A percentile compares a stretch with the other conserved stretches of the same genome.
phyloP scores from a whole-genome alignment of 2,113 vertebrate species.

The Albula goreensis region DNA sequence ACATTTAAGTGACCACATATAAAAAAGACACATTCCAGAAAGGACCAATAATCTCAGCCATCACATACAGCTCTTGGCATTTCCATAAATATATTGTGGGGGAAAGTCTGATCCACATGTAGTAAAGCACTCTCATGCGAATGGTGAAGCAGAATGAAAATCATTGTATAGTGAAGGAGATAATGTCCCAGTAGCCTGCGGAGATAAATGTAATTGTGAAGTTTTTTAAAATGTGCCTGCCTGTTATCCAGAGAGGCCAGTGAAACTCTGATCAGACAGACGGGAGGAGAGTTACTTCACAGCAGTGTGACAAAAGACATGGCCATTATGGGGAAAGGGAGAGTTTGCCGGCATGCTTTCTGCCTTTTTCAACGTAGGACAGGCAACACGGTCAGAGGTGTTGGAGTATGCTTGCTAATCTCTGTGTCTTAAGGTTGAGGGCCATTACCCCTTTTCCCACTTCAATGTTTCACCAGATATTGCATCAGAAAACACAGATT shows the following conservation, averaged over 20 bases:
- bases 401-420: too few species aligned
- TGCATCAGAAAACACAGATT: too few species aligned
- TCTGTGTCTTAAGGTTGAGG: too few species aligned
- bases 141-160: background rate
- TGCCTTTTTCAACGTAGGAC: too few species aligned
- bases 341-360: background rate
- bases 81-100: too few species aligned
- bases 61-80: too few species aligned
- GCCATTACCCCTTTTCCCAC: too few species aligned
- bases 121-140: background rate
- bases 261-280: background rate
- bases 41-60: background rate
- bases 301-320: background rate
- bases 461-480: too few species aligned
- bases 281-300: background rate
- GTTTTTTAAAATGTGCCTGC: background rate
- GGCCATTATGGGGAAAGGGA: background rate
- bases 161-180: background rate
- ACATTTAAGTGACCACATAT: too few species aligned
- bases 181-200: background rate
- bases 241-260: background rate
- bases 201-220: background rate
- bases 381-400: too few species aligned
- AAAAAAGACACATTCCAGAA: background rate
- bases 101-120: too few species aligned